Base-by-base conservation (phyloP, 2,888 invertebrate genomes). In the Hydrotaea diabolus region DNA sequence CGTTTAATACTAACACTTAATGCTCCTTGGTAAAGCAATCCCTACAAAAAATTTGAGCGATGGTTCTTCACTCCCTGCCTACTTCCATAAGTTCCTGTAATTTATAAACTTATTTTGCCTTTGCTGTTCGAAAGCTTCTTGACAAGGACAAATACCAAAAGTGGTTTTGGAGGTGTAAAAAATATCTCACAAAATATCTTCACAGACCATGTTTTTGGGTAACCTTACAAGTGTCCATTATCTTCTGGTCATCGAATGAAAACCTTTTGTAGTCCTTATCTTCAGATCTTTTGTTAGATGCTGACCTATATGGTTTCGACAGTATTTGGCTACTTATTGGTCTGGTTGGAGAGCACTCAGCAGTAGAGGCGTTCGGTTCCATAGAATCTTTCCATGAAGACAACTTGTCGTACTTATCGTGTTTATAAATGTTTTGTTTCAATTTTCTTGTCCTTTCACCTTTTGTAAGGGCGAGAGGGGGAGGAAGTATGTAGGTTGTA, bases 321-420 rank as follows among this genome's bases (percentile, higher is more conserved):
- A 49, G 39, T 23, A 77, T 57, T 57, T 57, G 19, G 17, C 43
- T 69, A 69, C 69, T 71, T 77, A 69, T 59, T 55, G 77, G 43
- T 77, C 57, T 69, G 7, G 43, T 77, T 26, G 21, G 62, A 64
- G 46, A 64, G 64, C 21, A 49, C 64, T 36, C 49, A n/a, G n/a
- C 9, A n/a, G 13, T 13, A 15, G 13, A 15, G 23, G 59, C 15
- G 26, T 43, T 21, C 39, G 39, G 0, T 31, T n/a, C 23, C 3
- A n/a, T n/a, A n/a, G n/a, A n/a, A 49, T 31, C 31, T 31, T 31
- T 31, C 15, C 36, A 43, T 5, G 26, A 26, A 53, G 21, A 26
- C n/a, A 8, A 66, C 19, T 53, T 53, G 7, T 31, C 31, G 31
- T 31, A 31, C 43, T 31, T 26, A 36, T 31, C 39, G 39, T 53